These are phyloP conservation scores for Panagrolaimus sp. DNA, from an alignment of 1,140 invertebrate species.

Conservation along the genomic window DNA sequence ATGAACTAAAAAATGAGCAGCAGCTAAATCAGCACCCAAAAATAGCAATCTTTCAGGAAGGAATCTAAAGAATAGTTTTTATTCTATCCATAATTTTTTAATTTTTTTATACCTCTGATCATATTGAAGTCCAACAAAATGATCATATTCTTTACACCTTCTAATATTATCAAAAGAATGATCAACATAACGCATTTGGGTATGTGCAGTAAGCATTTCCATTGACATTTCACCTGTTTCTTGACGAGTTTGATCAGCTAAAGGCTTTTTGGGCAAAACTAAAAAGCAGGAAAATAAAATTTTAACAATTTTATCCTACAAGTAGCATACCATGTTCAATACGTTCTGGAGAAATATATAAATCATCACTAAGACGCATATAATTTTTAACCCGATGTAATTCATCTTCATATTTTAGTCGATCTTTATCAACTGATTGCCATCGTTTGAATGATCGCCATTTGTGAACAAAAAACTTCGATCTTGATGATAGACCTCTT, in stretches of 20 bases:
- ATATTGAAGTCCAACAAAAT: slow-evolving; percentile 52
- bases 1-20: slow-evolving; percentile 70
- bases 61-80: slow-evolving; percentile 59
- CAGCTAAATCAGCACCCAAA: slow-evolving; percentile 70
- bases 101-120: slow-evolving; percentile 48
- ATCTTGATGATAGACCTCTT: not conserved
- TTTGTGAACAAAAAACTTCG: slow-evolving; percentile 34
- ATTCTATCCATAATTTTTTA: slow-evolving; percentile 2
- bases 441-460: slow-evolving; percentile 50
- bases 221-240: slow-evolving; percentile 46
- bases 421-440: slow-evolving; percentile 52
- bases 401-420: slow-evolving; percentile 35
- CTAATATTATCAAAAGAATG: slow-evolving; percentile 56
- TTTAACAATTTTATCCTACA: not conserved
- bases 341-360: slow-evolving; percentile 53
- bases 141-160: slow-evolving; percentile 41
- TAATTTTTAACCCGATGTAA: slow-evolving; percentile 34
- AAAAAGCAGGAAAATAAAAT: slow-evolving; percentile 13
- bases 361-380: slow-evolving; percentile 37
- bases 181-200: slow-evolving; percentile 54
- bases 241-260: slow-evolving; percentile 43
- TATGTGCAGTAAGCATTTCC: slow-evolving; percentile 48
- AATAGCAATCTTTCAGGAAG: slow-evolving; percentile 59
- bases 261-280: slow-evolving; percentile 49
- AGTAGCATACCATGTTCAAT: slow-evolving; percentile 39